Evolutionary conservation across 2,113 vertebrate genomes (phyloP).

Genomic region (Pelecanus crispus): DNA sequence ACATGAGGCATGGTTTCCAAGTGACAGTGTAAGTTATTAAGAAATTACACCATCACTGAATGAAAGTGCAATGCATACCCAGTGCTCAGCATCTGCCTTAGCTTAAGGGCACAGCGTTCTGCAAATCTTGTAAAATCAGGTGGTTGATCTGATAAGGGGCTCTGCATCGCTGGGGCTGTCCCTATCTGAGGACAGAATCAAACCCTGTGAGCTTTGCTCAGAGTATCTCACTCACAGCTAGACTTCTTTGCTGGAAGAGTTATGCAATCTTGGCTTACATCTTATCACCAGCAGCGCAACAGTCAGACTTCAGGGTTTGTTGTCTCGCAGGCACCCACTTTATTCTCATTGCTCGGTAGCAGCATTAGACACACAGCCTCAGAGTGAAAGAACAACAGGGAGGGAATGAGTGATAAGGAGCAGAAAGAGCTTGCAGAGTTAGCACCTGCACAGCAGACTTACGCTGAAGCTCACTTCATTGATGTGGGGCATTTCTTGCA

Average conservation of each 20-base stretch:
- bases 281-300: conserved; percentile 15
- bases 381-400: conserved; percentile 14
- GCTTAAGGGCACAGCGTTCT: conserved; percentile 28
- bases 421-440: conserved; percentile 6
- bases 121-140: conserved; percentile 62
- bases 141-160: conserved; percentile 48
- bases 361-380: neutral
- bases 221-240: neutral
- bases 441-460: conserved; percentile 40
- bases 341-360: neutral
- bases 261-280: conserved; percentile 40
- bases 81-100: neutral
- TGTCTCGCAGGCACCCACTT: neutral
- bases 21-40: neutral
- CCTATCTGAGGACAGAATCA: conserved; percentile 53
- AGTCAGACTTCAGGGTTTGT: conserved; percentile 24
- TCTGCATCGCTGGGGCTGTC: neutral
- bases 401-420: conserved; percentile 2
- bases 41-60: neutral
- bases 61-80: neutral
- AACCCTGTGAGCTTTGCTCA: neutral
- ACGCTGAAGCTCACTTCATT: conserved; percentile 1
- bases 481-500: conserved; percentile 45
- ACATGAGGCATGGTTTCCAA: neutral
- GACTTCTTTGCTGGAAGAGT: neutral